Evolutionary conservation across 2,113 vertebrate genomes (phyloP).

Genomic region (Gracilinanus agilis): DNA sequence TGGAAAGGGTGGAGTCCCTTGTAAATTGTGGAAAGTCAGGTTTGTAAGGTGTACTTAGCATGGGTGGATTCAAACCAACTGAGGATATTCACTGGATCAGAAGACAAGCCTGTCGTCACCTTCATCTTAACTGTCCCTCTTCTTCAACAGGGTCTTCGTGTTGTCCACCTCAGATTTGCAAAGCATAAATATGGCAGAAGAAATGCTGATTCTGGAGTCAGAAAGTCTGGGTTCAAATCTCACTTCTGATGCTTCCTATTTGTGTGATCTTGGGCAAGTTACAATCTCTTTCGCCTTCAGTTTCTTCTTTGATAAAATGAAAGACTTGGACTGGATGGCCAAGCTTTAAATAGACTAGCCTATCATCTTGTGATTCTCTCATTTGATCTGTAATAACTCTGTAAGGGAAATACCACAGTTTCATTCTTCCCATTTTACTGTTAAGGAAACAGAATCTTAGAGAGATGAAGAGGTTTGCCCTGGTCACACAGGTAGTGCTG

Average conservation of each 20-base stretch:
- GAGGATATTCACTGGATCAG: background rate
- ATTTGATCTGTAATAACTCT: background rate
- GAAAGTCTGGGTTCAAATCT: background rate
- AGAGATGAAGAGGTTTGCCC: too few species aligned
- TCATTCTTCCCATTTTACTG: background rate
- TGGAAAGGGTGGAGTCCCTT: slow-evolving; percentile 73
- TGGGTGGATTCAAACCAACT: slow-evolving; percentile 63
- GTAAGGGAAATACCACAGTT: background rate
- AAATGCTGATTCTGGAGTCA: background rate
- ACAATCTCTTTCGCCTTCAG: background rate
- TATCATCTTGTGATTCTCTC: background rate
- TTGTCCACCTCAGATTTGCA: background rate
- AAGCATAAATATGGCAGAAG: background rate
- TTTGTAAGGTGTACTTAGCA: slow-evolving; percentile 41
- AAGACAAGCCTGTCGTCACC: slow-evolving; percentile 1
- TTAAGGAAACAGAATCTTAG: too few species aligned
- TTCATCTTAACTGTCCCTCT: slow-evolving; percentile 24
- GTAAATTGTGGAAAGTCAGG: slow-evolving; percentile 68
- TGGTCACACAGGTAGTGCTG: background rate
- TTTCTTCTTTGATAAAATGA: background rate
- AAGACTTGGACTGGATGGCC: too few species aligned
- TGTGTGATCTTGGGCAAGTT: background rate
- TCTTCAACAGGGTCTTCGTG: background rate
- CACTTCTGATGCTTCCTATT: background rate
- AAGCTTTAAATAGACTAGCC: background rate